Evolutionary conservation across 2,888 invertebrate genomes (phyloP), one percentile per base, ranked within the genome.

Genomic region (Xanthia icteritia): DNA sequence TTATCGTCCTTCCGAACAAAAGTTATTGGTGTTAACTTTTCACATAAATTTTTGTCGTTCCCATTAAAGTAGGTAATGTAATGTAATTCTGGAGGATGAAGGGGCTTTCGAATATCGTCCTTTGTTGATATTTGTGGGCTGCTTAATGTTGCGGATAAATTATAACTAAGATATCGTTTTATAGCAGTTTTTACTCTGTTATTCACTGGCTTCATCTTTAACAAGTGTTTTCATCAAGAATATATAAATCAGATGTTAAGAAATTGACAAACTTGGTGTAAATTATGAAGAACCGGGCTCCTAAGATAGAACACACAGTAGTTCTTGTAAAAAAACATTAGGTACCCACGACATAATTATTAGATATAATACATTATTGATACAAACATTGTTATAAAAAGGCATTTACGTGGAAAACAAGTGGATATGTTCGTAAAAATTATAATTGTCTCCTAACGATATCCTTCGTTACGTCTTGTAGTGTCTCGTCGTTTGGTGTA

Each of bases 41-140:
- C 90, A 92, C 94, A 95, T 95, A 94, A 95, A 94, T 94, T 95
- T 92, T 94, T 93, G 92, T 92, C 91, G 89, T 92, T 89, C 91
- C 93, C 92, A 94, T 94, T 94, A 93, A 92, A 93, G 89, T 89
- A 83, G 88, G 91, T 89, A 90, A 93, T 91, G 91, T 89, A 90
- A 93, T 91, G 92, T 91, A 90, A 93, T 94, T 93, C 90, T 83
- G 88, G 87, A 88, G 86, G 84, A 87, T 82, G 74, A 79, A 86
- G 67, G 72, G 84, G 76, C 85, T 87, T 82, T 83, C 31, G 73
- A 67, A 82, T 77, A 82, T 89, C 81, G 75, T 72, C 74, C 73
- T 64, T 71, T 84, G 87, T 88, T 77, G 72, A 63, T 77, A 72
- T 77, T 79, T 68, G 76, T 56, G 69, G 73, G 61, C 27, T 71